Conservation (phyloP, 2,888 invertebrate genomes). For the Elegia similella region DNA sequence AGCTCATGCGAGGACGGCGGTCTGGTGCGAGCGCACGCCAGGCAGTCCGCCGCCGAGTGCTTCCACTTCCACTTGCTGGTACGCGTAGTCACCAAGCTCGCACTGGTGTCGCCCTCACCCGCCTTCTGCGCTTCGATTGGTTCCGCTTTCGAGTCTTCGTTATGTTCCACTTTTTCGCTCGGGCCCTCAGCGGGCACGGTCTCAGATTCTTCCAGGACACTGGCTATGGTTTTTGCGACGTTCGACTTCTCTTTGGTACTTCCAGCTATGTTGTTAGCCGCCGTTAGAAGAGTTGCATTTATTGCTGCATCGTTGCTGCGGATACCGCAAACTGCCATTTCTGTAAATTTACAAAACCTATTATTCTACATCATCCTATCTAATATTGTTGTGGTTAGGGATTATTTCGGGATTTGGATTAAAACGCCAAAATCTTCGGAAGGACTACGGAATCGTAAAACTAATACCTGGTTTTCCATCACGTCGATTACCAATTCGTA, state of each 20-base stretch:
- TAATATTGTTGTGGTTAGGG: too few relatives aligned
- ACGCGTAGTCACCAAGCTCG: slow-evolving; percentile 24
- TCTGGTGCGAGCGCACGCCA: slow-evolving; percentile 64
- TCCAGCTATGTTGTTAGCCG: background rate
- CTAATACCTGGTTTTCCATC: too few relatives aligned
- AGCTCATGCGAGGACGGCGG: slow-evolving; percentile 70
- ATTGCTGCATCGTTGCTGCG: background rate
- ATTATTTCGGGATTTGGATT: too few relatives aligned
- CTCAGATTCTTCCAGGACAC: slow-evolving; percentile 1
- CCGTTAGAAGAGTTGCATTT: background rate
- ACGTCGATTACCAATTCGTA: too few relatives aligned
- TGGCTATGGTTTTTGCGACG: background rate
- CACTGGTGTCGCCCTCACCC: slow-evolving; percentile 19
- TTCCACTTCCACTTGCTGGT: slow-evolving; percentile 55
- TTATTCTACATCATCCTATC: too few relatives aligned
- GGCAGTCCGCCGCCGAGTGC: slow-evolving; percentile 57
- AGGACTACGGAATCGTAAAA: too few relatives aligned
- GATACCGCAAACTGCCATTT: slow-evolving; percentile 1
- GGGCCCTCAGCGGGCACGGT: background rate
- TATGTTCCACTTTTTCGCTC: slow-evolving; percentile 14
- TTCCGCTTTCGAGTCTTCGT: slow-evolving; percentile 6
- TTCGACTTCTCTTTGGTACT: slow-evolving; percentile 3
- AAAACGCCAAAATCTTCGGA: too few relatives aligned
- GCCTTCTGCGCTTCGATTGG: background rate
- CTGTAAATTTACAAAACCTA: background rate